Evolutionary conservation across 2,888 invertebrate species (phyloP).

Genomic region (Conchocele bisecta): DNA sequence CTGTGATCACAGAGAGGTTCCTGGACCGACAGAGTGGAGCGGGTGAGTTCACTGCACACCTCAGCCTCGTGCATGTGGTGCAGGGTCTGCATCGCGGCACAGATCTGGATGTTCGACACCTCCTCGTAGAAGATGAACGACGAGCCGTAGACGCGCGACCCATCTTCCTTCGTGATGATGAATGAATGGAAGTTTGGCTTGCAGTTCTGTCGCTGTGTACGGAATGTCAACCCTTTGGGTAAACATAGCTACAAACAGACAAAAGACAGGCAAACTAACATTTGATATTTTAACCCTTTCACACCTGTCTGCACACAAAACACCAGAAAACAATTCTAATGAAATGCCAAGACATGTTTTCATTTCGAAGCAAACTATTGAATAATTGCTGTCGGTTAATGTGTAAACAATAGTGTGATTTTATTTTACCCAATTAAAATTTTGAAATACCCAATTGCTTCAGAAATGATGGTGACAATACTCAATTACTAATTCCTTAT

Average conservation of each 20-base stretch:
- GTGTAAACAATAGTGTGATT: too few species aligned
- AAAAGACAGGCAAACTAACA: too few species aligned
- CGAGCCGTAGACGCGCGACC: slow-evolving; percentile 96
- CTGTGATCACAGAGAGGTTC: slow-evolving; percentile 55
- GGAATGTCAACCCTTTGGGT: slow-evolving; percentile 96
- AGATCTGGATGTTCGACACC: slow-evolving; percentile 95
- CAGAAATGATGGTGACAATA: too few species aligned
- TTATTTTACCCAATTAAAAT: too few species aligned
- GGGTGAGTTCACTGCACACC: slow-evolving; percentile 73
- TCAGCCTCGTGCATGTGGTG: slow-evolving; percentile 87
- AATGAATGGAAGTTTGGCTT: slow-evolving; percentile 97
- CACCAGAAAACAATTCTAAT: too few species aligned
- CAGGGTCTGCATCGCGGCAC: slow-evolving; percentile 97
- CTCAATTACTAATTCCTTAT: too few species aligned
- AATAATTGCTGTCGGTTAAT: too few species aligned
- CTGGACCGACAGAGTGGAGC: slow-evolving; percentile 36
- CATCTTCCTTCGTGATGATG: slow-evolving; percentile 98
- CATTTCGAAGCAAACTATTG: too few species aligned
- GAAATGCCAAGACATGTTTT: too few species aligned
- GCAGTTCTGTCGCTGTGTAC: slow-evolving; percentile 94
- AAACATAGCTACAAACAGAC: slow-evolving; percentile 90
- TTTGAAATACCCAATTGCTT: too few species aligned
- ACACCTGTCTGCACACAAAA: too few species aligned
- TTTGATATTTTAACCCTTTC: too few species aligned
- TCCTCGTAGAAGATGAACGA: slow-evolving; percentile 98